Percentiles rank a stretch among this genome's conserved stretches.
phyloP scores from a whole-genome alignment of 2,113 vertebrate species.

The Saguinus imperator region DNA sequence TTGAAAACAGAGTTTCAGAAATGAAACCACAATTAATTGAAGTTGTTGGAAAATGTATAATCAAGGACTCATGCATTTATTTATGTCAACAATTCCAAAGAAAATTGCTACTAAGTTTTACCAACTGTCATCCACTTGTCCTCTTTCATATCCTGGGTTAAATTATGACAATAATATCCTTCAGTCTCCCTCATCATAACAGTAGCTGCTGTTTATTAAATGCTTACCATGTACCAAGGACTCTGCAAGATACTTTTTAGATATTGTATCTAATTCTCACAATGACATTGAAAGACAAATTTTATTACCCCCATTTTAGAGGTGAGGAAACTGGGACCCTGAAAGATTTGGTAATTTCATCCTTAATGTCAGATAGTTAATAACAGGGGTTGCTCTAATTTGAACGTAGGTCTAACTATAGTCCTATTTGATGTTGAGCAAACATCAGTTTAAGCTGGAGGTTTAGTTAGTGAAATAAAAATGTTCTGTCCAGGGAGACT shows the following conservation, averaged over 20 bases:
- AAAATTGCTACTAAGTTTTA: constrained; percentile 61
- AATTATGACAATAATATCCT: constrained; percentile 57
- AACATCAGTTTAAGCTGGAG: neutral
- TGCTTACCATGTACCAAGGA: neutral
- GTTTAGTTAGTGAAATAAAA: constrained; percentile 12
- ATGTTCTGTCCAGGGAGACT: neutral
- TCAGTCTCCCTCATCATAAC: neutral
- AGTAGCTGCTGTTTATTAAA: constrained; percentile 1
- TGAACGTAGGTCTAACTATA: neutral
- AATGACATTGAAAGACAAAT: neutral
- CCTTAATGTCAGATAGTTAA: neutral
- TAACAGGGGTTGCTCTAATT: neutral
- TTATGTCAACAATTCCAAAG: constrained; percentile 69
- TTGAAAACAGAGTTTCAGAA: constrained; percentile 58
- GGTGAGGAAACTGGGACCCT: neutral
- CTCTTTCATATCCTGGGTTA: constrained; percentile 34
- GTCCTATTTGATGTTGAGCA: neutral
- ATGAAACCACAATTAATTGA: constrained; percentile 61
- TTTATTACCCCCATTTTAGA: neutral
- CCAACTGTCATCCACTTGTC: constrained; percentile 51
- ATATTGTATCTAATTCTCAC: neutral
- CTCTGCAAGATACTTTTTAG: neutral
- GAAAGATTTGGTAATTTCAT: neutral
- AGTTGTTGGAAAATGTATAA: constrained; percentile 54
- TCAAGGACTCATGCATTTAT: constrained; percentile 60